phyloP scores from a whole-genome alignment of 2,797 vertebrate genomes.

The Balearica regulorum region DNA sequence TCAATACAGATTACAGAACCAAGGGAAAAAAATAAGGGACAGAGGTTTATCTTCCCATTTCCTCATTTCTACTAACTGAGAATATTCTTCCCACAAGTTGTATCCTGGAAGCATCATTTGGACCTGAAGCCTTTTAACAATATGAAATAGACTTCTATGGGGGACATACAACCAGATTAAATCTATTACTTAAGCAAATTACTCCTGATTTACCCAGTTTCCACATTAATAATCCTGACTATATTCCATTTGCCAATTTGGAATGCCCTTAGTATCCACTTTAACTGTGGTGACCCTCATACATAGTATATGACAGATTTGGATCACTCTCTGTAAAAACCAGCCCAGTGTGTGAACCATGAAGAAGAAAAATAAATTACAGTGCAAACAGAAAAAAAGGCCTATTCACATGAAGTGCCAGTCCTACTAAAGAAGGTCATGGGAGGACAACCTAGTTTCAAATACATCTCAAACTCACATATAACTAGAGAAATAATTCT shows the following conservation, averaged over 20 bases:
- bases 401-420: neutral
- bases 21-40: neutral
- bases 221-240: neutral
- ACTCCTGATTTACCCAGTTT: neutral
- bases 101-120: neutral
- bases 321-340: neutral
- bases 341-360: neutral
- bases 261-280: neutral
- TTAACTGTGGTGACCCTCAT: neutral
- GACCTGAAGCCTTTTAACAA: neutral
- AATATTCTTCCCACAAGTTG: neutral
- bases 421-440: neutral
- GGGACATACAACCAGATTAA: neutral
- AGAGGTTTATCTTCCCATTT: neutral
- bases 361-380: slow-evolving; percentile 20
- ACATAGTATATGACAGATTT: neutral
- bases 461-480: neutral
- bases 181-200: neutral
- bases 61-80: neutral
- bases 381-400: neutral
- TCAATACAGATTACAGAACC: neutral
- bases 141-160: neutral
- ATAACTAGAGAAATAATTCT: neutral
- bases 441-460: slow-evolving; percentile 20
- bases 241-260: neutral